Conservation (phyloP, 2,797 vertebrate genomes). For the Alectoris magna region DNA sequence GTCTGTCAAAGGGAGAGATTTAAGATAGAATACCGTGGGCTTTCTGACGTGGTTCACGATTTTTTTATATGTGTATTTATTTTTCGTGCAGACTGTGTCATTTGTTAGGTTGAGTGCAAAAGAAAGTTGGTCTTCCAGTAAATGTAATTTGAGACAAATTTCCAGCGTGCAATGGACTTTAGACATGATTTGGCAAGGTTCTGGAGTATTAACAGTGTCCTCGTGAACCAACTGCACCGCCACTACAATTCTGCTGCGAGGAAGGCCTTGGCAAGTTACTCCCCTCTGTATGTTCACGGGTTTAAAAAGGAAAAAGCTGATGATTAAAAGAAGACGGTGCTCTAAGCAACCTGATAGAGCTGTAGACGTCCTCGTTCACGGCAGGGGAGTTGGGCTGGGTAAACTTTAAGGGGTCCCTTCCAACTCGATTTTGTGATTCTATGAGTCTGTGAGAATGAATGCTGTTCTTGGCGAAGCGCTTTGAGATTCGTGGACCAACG, state of each 20-base stretch:
- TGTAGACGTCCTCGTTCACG: too few relatives aligned
- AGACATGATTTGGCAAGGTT: not conserved
- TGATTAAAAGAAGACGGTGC: not conserved
- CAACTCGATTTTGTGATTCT: too few relatives aligned
- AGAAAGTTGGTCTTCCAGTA: conserved; percentile 24
- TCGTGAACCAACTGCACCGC: not conserved
- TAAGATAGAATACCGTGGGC: conserved; percentile 11
- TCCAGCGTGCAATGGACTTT: not conserved
- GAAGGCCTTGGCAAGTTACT: not conserved
- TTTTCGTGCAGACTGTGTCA: not conserved
- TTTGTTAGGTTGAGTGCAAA: not conserved
- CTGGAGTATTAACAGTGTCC: not conserved
- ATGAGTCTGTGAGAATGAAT: too few relatives aligned
- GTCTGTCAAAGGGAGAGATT: conserved; percentile 62
- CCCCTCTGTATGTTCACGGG: not conserved
- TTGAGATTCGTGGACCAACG: not conserved
- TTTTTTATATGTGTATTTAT: conserved; percentile 29
- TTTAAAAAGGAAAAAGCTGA: not conserved
- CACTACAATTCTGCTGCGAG: rapidly evolving
- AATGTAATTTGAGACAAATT: conserved; percentile 9
- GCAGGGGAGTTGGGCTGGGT: too few relatives aligned
- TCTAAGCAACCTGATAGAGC: too few relatives aligned
- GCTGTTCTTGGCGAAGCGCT: not conserved
- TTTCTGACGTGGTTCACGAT: conserved; percentile 35
- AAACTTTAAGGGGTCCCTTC: too few relatives aligned